Base-by-base conservation (phyloP, 2,888 invertebrate species). In the Tachystola acroxantha region DNA sequence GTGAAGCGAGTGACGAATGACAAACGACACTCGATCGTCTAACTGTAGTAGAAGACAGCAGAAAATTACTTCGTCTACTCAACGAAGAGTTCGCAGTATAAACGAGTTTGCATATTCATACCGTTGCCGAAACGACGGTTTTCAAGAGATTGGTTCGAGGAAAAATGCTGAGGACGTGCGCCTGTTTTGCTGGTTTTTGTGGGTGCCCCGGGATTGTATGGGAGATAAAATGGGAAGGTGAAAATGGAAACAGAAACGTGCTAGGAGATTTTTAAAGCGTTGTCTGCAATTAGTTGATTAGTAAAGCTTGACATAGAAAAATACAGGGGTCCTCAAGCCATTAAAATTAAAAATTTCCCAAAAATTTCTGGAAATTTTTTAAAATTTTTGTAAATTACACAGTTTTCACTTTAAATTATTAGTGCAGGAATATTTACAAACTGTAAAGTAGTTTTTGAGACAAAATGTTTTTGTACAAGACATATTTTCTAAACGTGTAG, bases 71-170 rank as follows among this genome's bases (percentile, higher is more conserved):
- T 24, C 37, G 31, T 25, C 34, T 28, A 28, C 32, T 34, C 20
- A 2, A 2, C 36, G 30, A 33, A 40, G 34, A 40, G 36, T 40
- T 41, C 31, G 34, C 11, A 31, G 37, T 30, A 37, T 41, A 43
- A 46, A 41, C 37, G 42, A 37, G 39, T 43, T 46, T 46, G 46
- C 46, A 46, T 46, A 46, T 46, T 46, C 43, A 46, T 46, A 43
- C 25, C 30, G 33, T 33, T 34, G 30, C 39, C 30, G 32, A 32
- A 43, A 38, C 29, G 41, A 25, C 12, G 38, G 35, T 27, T 37
- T 24, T 10, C 27, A 24, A 40, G 37, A 35, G 36, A 36, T 38
- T 42, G 37, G 41, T 34, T 29, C 19, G 37, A 10, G 26, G 35
- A 32, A 34, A 37, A 37, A 37, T 29, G 34, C 14, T 29, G 31